Evolutionary conservation across 2,797 vertebrate genomes (phyloP), one percentile per base, ranked within the genome.

Genomic region (Neopelma chrysocephalum): DNA sequence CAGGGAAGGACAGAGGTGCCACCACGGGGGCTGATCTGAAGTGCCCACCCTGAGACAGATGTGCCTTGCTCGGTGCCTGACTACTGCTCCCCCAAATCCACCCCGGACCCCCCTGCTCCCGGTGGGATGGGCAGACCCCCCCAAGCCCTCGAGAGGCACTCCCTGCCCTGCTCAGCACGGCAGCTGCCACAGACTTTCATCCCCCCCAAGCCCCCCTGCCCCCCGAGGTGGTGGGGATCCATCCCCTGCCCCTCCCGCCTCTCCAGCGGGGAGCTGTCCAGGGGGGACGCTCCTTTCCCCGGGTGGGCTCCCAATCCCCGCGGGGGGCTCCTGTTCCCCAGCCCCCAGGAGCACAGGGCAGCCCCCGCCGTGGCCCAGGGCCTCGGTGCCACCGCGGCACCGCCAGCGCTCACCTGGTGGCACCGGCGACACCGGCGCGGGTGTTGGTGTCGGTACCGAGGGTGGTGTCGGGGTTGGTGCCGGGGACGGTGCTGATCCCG

Each of bases 361-460:
- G 3, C 53, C 76, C 13, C 34, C 2, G 2, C 50, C 12, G 3
- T 6, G 42, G 68, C 64, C 76, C 85, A 18, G 62, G 82, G 79
- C 86, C 64, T 70, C 21, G 18, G 38, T 21, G 73, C n/a, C 7
- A 27, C 57, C 79, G 1, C 1, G 23, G 23, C 89, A 54, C 76
- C 89, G 1, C 2, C 83, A 1, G 57, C 42, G 27, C 94, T 93
- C 90, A 91, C 93, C 93, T 93, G 90, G 45, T 51, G 77, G 61
- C 56, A 3, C 53, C 11, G n/a, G 69, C 29, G 68, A 15, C 16
- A 26, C 45, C 2, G 73, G 43, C 12, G 23, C 42, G 1, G 73
- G n/a, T 9, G 61, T 40, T 26, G 3, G 7, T 2, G 25, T 1
- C 2, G 42, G 1, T 4, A 20, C 32, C 21, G 26, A 8, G 4